Percentiles rank a stretch among this genome's conserved stretches.
Conservation (phyloP, 2,888 invertebrate genomes). For the Tortrix viridana region DNA sequence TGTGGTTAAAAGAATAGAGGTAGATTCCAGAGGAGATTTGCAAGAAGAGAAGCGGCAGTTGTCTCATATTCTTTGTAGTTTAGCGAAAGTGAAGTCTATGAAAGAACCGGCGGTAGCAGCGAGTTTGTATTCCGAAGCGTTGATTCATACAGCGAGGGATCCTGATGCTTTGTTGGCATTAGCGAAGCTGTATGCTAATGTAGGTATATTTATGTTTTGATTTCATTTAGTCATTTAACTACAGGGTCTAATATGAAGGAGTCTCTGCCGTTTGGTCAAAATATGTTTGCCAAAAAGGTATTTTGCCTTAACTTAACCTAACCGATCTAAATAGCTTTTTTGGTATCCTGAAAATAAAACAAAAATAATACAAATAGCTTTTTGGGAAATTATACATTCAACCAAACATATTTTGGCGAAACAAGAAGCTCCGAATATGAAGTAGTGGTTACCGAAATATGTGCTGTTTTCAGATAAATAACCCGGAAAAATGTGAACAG, state of each 20-base stretch:
- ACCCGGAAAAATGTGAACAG: conserved; percentile 94
- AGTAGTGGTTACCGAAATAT: neutral
- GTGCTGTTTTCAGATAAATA: conserved; percentile 86
- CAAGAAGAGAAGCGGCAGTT: conserved; percentile 71
- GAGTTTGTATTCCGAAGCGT: conserved; percentile 93
- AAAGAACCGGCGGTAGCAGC: conserved; percentile 87
- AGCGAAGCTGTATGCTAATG: conserved; percentile 92
- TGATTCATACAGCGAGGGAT: conserved; percentile 91
- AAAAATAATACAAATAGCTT: too few relatives aligned
- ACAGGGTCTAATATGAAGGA: too few relatives aligned
- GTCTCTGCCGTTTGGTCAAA: too few relatives aligned
- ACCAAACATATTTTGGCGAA: too few relatives aligned
- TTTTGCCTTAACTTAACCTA: too few relatives aligned
- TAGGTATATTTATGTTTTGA: conserved; percentile 51
- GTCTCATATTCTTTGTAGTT: conserved; percentile 64
- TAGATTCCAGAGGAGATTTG: conserved; percentile 82
- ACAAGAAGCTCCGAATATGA: too few relatives aligned
- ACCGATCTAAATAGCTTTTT: too few relatives aligned
- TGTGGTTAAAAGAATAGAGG: conserved; percentile 88
- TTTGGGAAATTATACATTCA: too few relatives aligned
- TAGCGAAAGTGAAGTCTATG: conserved; percentile 69
- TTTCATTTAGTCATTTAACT: neutral
- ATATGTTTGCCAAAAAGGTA: too few relatives aligned
- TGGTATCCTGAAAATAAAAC: too few relatives aligned
- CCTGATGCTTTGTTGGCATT: conserved; percentile 88